Evolutionary conservation across 2,888 invertebrate genomes (phyloP).

Genomic region (Oscheius sp.): DNA sequence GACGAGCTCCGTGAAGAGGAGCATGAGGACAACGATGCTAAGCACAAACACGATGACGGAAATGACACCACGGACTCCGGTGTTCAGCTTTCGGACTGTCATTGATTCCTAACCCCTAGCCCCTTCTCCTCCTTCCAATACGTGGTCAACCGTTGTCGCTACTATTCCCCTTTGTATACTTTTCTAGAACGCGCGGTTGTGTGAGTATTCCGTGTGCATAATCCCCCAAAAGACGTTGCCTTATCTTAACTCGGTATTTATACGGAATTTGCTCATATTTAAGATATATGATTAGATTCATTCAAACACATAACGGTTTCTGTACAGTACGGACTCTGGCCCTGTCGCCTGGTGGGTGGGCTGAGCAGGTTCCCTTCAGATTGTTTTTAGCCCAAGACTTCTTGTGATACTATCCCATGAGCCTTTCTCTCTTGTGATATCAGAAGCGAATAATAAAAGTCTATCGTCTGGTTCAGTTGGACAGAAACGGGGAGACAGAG

Average conservation of each 20-base stretch:
- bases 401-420: conserved; percentile 30
- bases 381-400: neutral
- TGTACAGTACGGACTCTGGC: conserved; percentile 25
- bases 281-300: conserved; percentile 2
- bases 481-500: neutral
- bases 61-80: conserved; percentile 63
- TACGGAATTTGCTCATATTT: conserved; percentile 33
- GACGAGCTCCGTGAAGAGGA: conserved; percentile 50
- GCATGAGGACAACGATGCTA: conserved; percentile 33
- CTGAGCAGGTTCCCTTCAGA: neutral
- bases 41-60: conserved; percentile 56
- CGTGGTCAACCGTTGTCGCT: conserved; percentile 14
- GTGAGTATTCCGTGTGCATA: conserved; percentile 33
- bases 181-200: conserved; percentile 19
- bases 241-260: conserved; percentile 26
- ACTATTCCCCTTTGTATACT: neutral
- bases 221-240: conserved; percentile 17
- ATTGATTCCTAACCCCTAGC: neutral
- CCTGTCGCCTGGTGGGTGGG: conserved; percentile 13
- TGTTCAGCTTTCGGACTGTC: conserved; percentile 51
- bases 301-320: conserved; percentile 13
- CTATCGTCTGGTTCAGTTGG: conserved; percentile 8
- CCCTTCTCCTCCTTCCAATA: neutral
- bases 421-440: conserved; percentile 33
- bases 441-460: conserved; percentile 31